phyloP scores from a whole-genome alignment of 1,140 invertebrate genomes.

The Drosophila triauraria region DNA sequence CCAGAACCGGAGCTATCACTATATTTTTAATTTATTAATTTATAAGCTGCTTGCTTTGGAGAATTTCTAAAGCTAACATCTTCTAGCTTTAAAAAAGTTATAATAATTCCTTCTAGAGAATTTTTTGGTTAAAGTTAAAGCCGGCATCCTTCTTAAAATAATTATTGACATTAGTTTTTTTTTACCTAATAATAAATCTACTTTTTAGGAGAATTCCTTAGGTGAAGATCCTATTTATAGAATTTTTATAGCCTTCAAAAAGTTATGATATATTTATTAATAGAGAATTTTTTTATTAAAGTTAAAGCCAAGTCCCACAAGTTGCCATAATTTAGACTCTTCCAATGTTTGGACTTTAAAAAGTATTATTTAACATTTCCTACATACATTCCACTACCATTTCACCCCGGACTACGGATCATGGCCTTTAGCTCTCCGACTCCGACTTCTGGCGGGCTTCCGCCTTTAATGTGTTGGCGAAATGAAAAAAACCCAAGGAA shows the following conservation, averaged over 20 bases:
- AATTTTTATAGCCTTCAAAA: no score
- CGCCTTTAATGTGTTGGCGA: conserved; percentile 41
- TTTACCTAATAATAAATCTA: no score
- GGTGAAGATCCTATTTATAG: background rate
- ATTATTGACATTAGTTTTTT: no score
- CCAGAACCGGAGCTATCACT: background rate
- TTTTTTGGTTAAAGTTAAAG: no score
- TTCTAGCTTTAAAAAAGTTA: no score
- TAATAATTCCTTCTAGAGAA: no score
- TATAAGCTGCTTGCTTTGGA: no score
- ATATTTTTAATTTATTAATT: background rate
- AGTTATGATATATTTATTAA: background rate
- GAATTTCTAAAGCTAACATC: no score
- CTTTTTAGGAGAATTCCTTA: no score
- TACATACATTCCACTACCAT: background rate
- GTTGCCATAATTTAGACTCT: background rate
- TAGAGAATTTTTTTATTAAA: background rate
- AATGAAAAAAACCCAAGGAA: conserved; percentile 20
- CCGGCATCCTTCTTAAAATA: no score
- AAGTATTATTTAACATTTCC: conserved; percentile 36
- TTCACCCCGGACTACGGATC: conserved; percentile 30
- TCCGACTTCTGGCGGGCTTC: conserved; percentile 21
- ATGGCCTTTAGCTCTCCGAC: conserved; percentile 29
- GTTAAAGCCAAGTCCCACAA: background rate
- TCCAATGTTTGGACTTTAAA: background rate